A percentile compares a stretch with the other conserved stretches of the same genome.
Evolutionary conservation across 2,888 invertebrate genomes (phyloP).

Genomic region (Cheilosia variabilis): DNA sequence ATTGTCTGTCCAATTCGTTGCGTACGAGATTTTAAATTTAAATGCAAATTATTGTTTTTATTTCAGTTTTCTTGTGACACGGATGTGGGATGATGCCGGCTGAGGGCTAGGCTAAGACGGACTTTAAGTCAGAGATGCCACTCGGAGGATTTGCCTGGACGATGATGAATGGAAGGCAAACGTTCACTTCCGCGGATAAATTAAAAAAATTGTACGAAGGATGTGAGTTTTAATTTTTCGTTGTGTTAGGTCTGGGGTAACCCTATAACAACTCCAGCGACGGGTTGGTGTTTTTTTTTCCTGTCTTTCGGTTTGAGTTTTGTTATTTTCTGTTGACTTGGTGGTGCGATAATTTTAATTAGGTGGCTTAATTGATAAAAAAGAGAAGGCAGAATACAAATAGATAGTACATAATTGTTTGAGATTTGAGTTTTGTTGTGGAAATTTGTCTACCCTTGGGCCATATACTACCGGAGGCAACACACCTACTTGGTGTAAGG

Average conservation of each 20-base stretch:
- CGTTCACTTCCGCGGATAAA: conserved; percentile 64
- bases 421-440: neutral
- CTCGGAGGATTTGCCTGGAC: conserved; percentile 39
- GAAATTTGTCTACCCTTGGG: too few species aligned
- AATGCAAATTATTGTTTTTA: conserved; percentile 75
- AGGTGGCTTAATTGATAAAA: conserved; percentile 13
- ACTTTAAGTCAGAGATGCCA: conserved; percentile 46
- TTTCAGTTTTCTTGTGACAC: conserved; percentile 41
- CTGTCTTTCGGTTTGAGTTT: neutral
- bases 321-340: conserved; percentile 26
- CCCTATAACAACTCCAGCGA: neutral
- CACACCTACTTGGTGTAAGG: too few species aligned
- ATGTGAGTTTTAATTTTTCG: conserved; percentile 8
- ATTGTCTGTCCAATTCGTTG: conserved; percentile 54
- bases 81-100: neutral
- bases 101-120: neutral
- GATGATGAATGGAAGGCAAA: conserved; percentile 69
- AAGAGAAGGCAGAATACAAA: neutral
- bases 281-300: neutral
- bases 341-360: conserved; percentile 21
- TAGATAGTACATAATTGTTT: neutral
- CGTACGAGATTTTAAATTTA: conserved; percentile 69
- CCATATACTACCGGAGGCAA: too few species aligned
- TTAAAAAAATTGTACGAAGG: conserved; percentile 26
- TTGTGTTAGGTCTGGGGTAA: neutral